Conservation (phyloP, 2,888 invertebrate genomes). For the Andrena bicolor region DNA sequence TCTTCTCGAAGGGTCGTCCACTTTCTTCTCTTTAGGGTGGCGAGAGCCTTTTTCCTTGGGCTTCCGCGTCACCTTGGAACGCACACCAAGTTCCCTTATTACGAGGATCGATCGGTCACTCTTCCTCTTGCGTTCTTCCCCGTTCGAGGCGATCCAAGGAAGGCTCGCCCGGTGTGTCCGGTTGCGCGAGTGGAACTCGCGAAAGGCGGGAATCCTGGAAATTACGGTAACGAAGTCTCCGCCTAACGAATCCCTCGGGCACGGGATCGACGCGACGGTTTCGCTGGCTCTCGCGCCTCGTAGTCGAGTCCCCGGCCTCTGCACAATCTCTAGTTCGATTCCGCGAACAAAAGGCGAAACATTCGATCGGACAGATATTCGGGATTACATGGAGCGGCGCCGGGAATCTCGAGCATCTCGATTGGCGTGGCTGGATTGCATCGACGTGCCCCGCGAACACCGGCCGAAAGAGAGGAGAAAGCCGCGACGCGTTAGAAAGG, state of each 20-base stretch:
- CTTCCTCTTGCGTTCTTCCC: constrained; percentile 10
- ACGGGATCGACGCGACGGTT: background rate
- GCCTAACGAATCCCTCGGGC: background rate
- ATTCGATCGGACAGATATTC: constrained; percentile 18
- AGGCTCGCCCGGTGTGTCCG: background rate
- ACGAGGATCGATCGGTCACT: constrained; percentile 67
- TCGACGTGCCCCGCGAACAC: constrained; percentile 5
- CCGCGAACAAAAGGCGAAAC: background rate
- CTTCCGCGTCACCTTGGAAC: constrained; percentile 42
- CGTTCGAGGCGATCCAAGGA: background rate
- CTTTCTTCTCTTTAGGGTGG: constrained; percentile 55
- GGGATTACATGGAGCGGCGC: background rate
- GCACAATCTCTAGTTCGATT: constrained; percentile 12
- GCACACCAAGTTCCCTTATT: constrained; percentile 66
- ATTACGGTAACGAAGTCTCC: background rate
- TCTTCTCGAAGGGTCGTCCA: constrained; percentile 59
- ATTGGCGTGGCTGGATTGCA: background rate
- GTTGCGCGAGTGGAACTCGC: background rate
- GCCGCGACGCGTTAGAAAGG: constrained; percentile 7
- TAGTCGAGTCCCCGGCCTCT: background rate
- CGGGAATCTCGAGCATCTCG: constrained; percentile 12
- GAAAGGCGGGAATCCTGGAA: constrained; percentile 7
- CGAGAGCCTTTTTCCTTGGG: constrained; percentile 56
- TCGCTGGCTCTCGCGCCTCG: background rate
- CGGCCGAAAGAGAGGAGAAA: background rate